Conservation (phyloP, 2,888 invertebrate species). For the Monoplex corrugatus region DNA sequence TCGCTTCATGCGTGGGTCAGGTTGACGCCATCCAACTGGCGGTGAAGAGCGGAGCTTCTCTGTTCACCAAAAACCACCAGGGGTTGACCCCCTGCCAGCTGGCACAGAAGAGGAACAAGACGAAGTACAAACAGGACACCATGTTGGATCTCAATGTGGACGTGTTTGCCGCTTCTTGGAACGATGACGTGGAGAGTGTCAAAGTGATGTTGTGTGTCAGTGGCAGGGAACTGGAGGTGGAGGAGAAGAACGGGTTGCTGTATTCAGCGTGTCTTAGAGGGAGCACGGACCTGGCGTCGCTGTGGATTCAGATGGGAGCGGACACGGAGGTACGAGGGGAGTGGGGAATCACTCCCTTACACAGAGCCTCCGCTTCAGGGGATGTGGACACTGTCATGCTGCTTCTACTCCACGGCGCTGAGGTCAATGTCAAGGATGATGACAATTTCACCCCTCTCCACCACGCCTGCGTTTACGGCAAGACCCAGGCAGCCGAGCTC, state of each 20-base stretch:
- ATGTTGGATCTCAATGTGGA: too few species aligned
- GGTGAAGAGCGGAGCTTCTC: constrained; percentile 27
- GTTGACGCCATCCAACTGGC: neutral
- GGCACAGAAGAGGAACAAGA: neutral
- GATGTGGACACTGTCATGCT: constrained; percentile 61
- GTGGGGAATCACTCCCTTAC: neutral
- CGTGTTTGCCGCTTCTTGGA: neutral
- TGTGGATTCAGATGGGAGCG: neutral
- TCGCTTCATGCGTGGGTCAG: neutral
- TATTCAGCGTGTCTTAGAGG: neutral
- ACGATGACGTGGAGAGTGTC: neutral
- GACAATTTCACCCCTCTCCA: constrained; percentile 67
- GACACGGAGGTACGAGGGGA: neutral
- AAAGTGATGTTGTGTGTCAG: too few species aligned
- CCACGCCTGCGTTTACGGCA: constrained; percentile 65
- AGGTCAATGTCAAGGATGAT: constrained; percentile 68
- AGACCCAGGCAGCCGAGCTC: constrained; percentile 62
- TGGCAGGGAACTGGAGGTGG: neutral
- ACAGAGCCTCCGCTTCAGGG: neutral
- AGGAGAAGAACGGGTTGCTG: neutral
- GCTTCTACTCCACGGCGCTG: constrained; percentile 66
- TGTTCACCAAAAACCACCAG: neutral
- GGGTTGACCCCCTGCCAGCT: constrained; percentile 27
- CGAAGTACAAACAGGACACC: neutral
- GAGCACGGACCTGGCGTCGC: neutral